Evolutionary conservation across 2,113 vertebrate species (phyloP), one percentile per base, ranked within the genome.

Genomic region (Cairina moschata): DNA sequence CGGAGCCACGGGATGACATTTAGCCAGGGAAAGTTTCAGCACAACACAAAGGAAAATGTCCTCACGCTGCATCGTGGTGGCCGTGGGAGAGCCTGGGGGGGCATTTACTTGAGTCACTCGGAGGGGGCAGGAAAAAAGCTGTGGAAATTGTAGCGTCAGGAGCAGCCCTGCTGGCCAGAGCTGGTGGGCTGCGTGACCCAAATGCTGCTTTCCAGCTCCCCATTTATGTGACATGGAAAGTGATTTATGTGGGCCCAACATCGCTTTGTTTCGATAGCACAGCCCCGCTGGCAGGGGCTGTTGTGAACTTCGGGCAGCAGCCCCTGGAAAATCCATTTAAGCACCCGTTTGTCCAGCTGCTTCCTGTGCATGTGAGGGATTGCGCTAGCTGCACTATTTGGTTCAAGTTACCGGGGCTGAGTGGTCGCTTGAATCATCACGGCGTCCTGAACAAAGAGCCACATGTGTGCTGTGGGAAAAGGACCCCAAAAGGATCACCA

Each of bases 131-230:
- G 93, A 68, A 85, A 93, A 54, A 91, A 54, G 32, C 77, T 5
- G 7, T 77, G 91, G 95, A 89, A 97, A 95, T 87, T 40, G 50
- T n/a, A 9, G 44, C n/a, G 63, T 8, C 10, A 71, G 93, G 77
- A 88, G 59, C 89, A 79, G 69, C 92, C 50, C 74, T 73, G 60
- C 85, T 50, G 44, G 86, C 77, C 48, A 86, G 34, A 58, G 72
- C 8, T 2, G 20, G 58, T 34, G 82, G 76, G n/a, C 78, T 7
- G 1, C 16, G 8, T 50, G 90, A 38, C 73, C 80, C 48, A 3
- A 28, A 23, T 21, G 88, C 77, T 22, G 40, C 89, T 95, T 95
- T 94, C 95, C 74, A 2, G 13, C 87, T 87, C 91, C 94, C 50
- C 18, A 3, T 71, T 83, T 10, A 31, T n/a, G 84, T 58, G 76